Evolutionary conservation across 2,888 invertebrate genomes (phyloP), one percentile per base, ranked within the genome.

Genomic region (Callyntrura guangdongensis): DNA sequence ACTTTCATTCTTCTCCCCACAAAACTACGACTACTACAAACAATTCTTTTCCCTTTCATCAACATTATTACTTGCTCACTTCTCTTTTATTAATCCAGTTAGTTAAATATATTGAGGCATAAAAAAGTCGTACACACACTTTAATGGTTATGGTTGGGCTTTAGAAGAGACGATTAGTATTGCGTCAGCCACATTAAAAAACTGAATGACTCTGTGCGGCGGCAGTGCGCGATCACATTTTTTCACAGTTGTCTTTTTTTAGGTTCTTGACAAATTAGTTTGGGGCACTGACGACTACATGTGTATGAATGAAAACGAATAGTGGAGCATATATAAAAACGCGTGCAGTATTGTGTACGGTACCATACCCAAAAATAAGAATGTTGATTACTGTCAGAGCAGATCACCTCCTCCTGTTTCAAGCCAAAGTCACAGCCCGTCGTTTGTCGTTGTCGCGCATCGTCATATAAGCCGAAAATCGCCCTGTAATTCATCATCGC

Each of bases 11-110:
- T 64, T 61, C 64, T 82, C 14, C 4, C 14, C 17, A 9, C 47
- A 47, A 5, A 8, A 8, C 47, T 47, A 47, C 47, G 5, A 47
- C 47, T 47, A 47, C 47, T 11, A n/a, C 56, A n/a, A 61, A 20
- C 47, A 20, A 74, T 74, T 74, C 79, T 79, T 64, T 82, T 72
- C 59, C 72, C 85, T 86, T 86, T 86, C 85, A 86, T 59, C n/a
- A 27, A 17, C 49, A 74, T 49, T 36, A 36, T 36, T 36, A 36
- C 6, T 74, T 49, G n/a, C 67, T 72, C 9, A 22, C 27, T 36
- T 14, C 36, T 22, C 17, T 77, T 79, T 79, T 79, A 79, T 79
- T 56, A 59, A 79, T 79, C 79, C 56, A 79, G 79, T 79, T 79
- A 17, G 27, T 79, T 27, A 79, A 74, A 74, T 36, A 36, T 36